Conservation (phyloP, 2,113 vertebrate genomes). For the Scomber japonicus region DNA sequence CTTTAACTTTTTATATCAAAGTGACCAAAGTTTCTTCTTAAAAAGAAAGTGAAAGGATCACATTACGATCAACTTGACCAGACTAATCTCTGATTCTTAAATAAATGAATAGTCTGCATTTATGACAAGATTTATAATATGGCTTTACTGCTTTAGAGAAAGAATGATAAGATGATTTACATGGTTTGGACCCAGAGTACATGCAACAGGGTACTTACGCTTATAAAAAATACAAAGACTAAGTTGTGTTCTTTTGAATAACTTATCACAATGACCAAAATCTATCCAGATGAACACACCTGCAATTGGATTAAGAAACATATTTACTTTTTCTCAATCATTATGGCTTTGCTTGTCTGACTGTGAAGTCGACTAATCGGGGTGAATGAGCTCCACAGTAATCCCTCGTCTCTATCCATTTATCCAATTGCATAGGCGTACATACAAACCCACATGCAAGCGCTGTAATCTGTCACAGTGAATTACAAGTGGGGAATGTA, state of each 20-base stretch:
- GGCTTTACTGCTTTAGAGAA: too few relatives aligned
- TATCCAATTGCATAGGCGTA: constrained; percentile 26
- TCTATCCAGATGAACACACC: neutral
- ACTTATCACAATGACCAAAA: neutral
- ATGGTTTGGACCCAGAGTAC: too few relatives aligned
- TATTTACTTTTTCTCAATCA: constrained; percentile 6
- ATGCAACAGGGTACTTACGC: neutral
- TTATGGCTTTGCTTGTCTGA: constrained; percentile 8
- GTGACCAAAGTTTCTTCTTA: too few relatives aligned
- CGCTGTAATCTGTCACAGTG: constrained; percentile 21
- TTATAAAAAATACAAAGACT: neutral
- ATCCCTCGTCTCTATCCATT: constrained; percentile 58
- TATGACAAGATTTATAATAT: too few relatives aligned
- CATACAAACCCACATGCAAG: constrained; percentile 37
- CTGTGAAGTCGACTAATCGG: constrained; percentile 11
- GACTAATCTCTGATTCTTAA: too few relatives aligned
- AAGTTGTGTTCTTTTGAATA: neutral
- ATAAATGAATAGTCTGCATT: too few relatives aligned
- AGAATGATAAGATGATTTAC: too few relatives aligned
- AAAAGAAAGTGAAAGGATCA: too few relatives aligned
- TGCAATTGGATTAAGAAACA: neutral
- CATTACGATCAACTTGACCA: too few relatives aligned
- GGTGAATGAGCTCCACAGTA: constrained; percentile 42
- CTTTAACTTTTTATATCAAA: neutral
- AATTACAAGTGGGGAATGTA: constrained; percentile 46